Evolutionary conservation across 2,888 invertebrate species (phyloP).

Genomic region (Conistra vaccinii): DNA sequence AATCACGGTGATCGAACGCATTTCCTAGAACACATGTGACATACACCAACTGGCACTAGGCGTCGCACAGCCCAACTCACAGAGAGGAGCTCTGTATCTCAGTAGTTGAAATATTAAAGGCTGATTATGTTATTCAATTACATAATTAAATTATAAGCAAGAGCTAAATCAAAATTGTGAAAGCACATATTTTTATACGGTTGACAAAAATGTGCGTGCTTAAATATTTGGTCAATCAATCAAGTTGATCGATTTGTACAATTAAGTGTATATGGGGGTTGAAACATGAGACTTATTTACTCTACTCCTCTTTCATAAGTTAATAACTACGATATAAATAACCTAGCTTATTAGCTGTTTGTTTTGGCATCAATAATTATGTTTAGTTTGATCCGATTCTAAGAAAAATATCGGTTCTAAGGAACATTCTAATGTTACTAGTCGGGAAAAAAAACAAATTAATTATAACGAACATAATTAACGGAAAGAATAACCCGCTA

Average conservation of each 20-base stretch:
- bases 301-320: conserved; percentile 31
- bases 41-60: neutral
- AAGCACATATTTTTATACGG: neutral
- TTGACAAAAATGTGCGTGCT: conserved; percentile 28
- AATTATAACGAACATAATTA: no score
- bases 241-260: conserved; percentile 52
- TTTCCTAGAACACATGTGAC: no score
- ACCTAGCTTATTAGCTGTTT: neutral
- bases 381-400: neutral
- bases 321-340: conserved; percentile 1
- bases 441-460: neutral
- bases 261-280: conserved; percentile 32
- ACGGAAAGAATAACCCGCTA: neutral
- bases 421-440: neutral
- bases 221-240: conserved; percentile 54
- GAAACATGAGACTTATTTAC: conserved; percentile 48
- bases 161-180: neutral
- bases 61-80: neutral
- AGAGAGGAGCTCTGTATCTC: neutral
- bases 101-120: neutral
- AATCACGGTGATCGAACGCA: neutral
- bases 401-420: neutral
- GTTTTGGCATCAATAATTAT: neutral
- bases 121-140: neutral
- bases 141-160: neutral